Percentiles rank a stretch among this genome's conserved stretches.
phyloP scores from a whole-genome alignment of 1,140 invertebrate species.

The Papilio glaucus region DNA sequence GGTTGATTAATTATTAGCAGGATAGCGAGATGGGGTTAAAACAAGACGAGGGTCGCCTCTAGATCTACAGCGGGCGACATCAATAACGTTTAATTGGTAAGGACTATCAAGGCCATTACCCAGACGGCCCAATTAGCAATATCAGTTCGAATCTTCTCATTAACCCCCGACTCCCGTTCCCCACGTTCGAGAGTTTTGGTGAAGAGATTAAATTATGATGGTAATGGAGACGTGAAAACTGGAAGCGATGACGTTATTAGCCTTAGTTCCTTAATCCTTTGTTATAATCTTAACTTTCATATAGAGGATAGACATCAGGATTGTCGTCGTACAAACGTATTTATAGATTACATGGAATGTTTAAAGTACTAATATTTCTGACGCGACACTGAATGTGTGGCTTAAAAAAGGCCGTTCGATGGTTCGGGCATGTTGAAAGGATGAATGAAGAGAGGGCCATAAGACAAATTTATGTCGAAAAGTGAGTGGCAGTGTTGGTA shows the following conservation, averaged over 20 bases:
- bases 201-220: slow-evolving; percentile 31
- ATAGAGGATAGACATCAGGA: not conserved
- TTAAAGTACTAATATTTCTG: too few species aligned
- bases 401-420: too few species aligned
- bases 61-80: slow-evolving; percentile 70
- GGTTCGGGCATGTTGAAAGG: too few species aligned
- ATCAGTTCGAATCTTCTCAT: slow-evolving; percentile 67
- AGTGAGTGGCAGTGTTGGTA: too few species aligned
- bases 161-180: slow-evolving; percentile 12
- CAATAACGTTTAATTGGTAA: slow-evolving; percentile 78
- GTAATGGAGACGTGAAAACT: slow-evolving; percentile 7
- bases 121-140: slow-evolving; percentile 69
- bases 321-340: not conserved
- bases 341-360: too few species aligned
- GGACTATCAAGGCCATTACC: slow-evolving; percentile 73
- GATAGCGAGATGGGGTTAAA: slow-evolving; percentile 71
- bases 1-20: slow-evolving; percentile 79
- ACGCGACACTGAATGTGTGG: too few species aligned
- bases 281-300: not conserved
- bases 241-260: not conserved
- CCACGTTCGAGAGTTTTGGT: not conserved
- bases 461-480: too few species aligned
- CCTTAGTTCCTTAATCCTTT: not conserved
- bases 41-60: slow-evolving; percentile 73
- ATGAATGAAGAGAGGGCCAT: too few species aligned